phyloP scores from a whole-genome alignment of 2,888 invertebrate species.

The Nemotelus pantherinus region DNA sequence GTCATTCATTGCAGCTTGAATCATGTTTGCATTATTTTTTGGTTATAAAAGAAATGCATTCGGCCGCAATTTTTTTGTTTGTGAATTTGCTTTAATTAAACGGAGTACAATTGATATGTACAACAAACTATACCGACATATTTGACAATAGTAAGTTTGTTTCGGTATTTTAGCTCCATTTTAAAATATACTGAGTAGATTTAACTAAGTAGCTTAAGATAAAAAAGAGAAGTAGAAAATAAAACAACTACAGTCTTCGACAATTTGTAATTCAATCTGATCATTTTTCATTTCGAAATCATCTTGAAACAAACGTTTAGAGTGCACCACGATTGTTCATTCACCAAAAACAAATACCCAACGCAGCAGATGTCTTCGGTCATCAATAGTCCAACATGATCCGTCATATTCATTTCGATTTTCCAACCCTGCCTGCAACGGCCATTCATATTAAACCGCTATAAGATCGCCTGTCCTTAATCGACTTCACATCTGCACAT shows the following conservation, averaged over 20 bases:
- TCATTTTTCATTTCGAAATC: background rate
- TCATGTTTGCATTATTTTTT: background rate
- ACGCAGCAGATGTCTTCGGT: slow-evolving; percentile 22
- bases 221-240: too few species aligned
- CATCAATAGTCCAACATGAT: slow-evolving; percentile 50
- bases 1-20: too few species aligned
- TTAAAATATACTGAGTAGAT: too few species aligned
- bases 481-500: slow-evolving; percentile 34
- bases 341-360: slow-evolving; percentile 27
- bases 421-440: background rate
- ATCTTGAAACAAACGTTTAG: background rate
- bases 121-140: too few species aligned
- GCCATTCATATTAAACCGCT: background rate
- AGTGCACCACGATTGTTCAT: slow-evolving; percentile 20
- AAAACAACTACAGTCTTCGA: too few species aligned
- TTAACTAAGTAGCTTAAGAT: too few species aligned
- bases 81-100: too few species aligned
- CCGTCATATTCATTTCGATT: background rate
- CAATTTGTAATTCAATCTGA: background rate
- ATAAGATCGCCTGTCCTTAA: slow-evolving; percentile 10
- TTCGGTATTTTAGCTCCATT: too few species aligned
- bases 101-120: too few species aligned
- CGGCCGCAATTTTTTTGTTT: too few species aligned
- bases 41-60: background rate
- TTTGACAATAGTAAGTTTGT: too few species aligned